Conservation (phyloP, 2,797 vertebrate species). For the Remorina albescens region DNA sequence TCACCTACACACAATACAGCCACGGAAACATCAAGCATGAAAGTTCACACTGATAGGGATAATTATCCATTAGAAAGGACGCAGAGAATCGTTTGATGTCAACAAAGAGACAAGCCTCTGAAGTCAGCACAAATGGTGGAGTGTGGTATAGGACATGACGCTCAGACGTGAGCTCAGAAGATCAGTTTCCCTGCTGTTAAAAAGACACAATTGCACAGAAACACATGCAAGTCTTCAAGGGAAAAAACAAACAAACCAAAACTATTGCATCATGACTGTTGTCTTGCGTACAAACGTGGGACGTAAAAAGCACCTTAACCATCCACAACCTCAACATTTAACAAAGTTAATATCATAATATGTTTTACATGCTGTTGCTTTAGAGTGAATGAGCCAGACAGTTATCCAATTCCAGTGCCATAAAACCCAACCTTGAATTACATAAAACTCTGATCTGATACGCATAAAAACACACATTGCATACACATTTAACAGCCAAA, state of each 20-base stretch:
- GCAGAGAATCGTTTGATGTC: constrained; percentile 66
- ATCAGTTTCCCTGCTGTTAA: constrained; percentile 33
- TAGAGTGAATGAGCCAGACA: constrained; percentile 2
- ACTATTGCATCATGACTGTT: neutral
- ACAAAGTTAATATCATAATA: constrained; percentile 12
- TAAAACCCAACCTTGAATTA: neutral
- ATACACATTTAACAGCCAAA: neutral
- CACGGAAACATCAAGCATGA: constrained; percentile 71
- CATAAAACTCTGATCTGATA: neutral
- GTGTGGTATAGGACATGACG: constrained; percentile 26
- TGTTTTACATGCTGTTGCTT: constrained; percentile 4
- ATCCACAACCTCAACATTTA: neutral
- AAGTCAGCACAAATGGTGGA: constrained; percentile 35
- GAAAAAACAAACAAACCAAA: neutral
- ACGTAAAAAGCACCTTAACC: neutral
- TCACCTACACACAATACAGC: constrained; percentile 20
- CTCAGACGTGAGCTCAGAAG: constrained; percentile 36
- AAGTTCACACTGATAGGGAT: constrained; percentile 58
- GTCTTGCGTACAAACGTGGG: neutral
- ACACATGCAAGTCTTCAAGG: neutral
- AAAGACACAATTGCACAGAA: constrained; percentile 1
- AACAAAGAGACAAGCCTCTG: constrained; percentile 60
- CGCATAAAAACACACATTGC: neutral
- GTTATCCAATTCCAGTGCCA: neutral
- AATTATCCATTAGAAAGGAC: constrained; percentile 70